phyloP scores from a whole-genome alignment of 1,140 invertebrate species.

The Apis dorsata region DNA sequence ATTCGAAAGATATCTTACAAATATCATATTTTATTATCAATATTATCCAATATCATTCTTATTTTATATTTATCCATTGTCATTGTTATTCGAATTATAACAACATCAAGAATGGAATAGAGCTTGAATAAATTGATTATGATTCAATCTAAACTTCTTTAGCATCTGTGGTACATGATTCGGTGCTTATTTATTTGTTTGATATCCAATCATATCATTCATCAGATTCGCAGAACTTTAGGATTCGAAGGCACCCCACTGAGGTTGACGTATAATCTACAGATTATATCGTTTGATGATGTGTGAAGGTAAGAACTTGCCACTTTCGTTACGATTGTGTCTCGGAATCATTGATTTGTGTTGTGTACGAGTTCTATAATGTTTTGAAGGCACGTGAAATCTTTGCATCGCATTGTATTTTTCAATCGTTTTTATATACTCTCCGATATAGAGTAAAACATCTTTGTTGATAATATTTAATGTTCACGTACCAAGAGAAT shows the following conservation, averaged over 20 bases:
- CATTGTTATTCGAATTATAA: not conserved
- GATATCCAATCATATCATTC: constrained; percentile 35
- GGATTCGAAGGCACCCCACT: constrained; percentile 32
- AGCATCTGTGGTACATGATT: constrained; percentile 17
- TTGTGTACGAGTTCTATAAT: not conserved
- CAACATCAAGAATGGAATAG: not conserved
- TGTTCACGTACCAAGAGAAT: not conserved
- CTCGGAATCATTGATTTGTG: not conserved
- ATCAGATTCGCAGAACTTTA: constrained; percentile 41
- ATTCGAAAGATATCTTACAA: no score
- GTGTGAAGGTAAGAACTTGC: constrained; percentile 15
- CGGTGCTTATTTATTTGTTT: constrained; percentile 35
- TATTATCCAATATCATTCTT: not conserved
- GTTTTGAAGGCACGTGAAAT: not conserved
- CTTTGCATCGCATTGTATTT: constrained; percentile 8
- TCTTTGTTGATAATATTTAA: constrained; percentile 7
- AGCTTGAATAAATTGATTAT: constrained; percentile 15
- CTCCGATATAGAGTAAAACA: constrained; percentile 6
- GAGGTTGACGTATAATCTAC: constrained; percentile 31
- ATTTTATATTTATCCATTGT: not conserved
- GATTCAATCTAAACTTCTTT: constrained; percentile 8
- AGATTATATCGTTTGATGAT: constrained; percentile 27
- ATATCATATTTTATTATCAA: no score
- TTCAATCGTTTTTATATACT: not conserved
- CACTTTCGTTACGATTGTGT: constrained; percentile 25